Evolutionary conservation across 2,888 invertebrate species (phyloP).

Genomic region (Eustalomyia histrio): DNA sequence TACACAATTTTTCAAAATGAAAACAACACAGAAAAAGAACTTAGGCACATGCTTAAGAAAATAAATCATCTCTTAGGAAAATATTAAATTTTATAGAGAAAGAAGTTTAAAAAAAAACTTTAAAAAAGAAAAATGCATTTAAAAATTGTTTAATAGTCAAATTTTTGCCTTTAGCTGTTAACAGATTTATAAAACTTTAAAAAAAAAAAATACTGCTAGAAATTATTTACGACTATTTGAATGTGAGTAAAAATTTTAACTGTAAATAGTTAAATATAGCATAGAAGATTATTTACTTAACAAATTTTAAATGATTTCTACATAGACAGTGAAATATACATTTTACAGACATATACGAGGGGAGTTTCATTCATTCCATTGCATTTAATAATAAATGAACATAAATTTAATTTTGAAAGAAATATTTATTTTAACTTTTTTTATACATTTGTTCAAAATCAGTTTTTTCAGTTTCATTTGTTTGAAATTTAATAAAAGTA

Average conservation of each 20-base stretch:
- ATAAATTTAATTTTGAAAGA: too few relatives aligned
- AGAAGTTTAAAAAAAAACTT: constrained; percentile 14
- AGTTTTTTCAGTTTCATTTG: too few relatives aligned
- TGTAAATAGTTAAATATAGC: constrained; percentile 38
- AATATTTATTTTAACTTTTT: too few relatives aligned
- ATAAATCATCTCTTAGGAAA: constrained; percentile 46
- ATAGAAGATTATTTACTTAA: constrained; percentile 1
- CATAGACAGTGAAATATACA: not conserved
- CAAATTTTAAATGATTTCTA: not conserved
- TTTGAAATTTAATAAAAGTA: too few relatives aligned
- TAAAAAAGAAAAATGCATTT: constrained; percentile 44
- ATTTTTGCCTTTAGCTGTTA: constrained; percentile 39
- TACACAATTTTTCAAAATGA: not conserved
- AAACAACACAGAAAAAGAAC: not conserved
- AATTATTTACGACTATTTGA: constrained; percentile 8
- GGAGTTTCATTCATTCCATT: not conserved
- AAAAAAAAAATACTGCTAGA: not conserved
- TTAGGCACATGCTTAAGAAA: constrained; percentile 49
- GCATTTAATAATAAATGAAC: too few relatives aligned
- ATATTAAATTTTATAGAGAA: constrained; percentile 42
- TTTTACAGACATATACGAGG: not conserved
- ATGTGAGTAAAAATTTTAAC: constrained; percentile 38
- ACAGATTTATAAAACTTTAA: constrained; percentile 15
- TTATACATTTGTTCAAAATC: too few relatives aligned
- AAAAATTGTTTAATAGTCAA: constrained; percentile 47